Conservation (phyloP, 2,113 vertebrate genomes). For the Pterocles gutturalis region DNA sequence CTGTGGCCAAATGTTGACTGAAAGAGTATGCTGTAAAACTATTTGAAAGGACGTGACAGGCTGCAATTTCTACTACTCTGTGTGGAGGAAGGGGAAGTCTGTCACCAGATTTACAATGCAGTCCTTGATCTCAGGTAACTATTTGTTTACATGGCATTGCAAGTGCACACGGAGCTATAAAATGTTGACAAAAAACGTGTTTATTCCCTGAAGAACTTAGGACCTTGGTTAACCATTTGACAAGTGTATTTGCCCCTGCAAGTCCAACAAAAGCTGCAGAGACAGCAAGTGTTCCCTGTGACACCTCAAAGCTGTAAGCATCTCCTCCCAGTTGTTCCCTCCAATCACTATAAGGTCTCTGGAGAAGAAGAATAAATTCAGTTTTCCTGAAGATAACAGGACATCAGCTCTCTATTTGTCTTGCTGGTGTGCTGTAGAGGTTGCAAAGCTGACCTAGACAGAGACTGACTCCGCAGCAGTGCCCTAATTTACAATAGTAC, state of each 20-base stretch:
- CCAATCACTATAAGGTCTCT: background rate
- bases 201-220: background rate
- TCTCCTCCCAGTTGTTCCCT: background rate
- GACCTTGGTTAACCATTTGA: background rate
- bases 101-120: background rate
- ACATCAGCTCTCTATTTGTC: background rate
- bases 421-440: background rate
- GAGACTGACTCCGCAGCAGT: background rate
- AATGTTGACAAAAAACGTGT: background rate
- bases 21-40: background rate
- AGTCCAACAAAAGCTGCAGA: background rate
- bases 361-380: background rate
- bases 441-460: background rate
- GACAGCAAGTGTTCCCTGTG: background rate
- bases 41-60: background rate
- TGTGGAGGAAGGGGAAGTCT: background rate
- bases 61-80: background rate
- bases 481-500: background rate
- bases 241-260: background rate
- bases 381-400: background rate
- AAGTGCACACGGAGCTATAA: background rate
- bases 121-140: background rate
- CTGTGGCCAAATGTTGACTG: conserved; percentile 9
- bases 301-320: background rate
- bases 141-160: background rate